A percentile compares a stretch with the other conserved stretches of the same genome.
These are phyloP conservation scores for Dicrostonyx torquatus DNA, from an alignment of 2,797 vertebrate species.

Conservation along the genomic window DNA sequence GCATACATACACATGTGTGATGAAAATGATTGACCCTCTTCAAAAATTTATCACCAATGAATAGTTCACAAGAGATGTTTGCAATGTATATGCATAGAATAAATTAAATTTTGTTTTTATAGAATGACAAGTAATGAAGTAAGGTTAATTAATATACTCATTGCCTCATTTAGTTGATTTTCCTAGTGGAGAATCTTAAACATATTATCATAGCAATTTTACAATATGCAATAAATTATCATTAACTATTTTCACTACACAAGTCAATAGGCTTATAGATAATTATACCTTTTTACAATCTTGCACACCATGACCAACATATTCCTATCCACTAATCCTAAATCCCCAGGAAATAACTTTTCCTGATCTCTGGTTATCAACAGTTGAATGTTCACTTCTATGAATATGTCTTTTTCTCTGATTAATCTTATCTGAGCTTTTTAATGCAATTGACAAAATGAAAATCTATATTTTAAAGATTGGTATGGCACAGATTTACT, in stretches of 20 bases:
- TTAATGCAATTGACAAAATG: not conserved
- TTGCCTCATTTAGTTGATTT: not conserved
- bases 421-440: not conserved
- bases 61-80: not conserved
- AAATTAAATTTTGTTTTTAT: not conserved
- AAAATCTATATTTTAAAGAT: not conserved
- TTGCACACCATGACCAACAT: fast-evolving
- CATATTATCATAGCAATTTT: not conserved
- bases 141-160: not conserved
- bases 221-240: not conserved
- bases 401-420: not conserved
- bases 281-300: not conserved
- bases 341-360: fast-evolving
- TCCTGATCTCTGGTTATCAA: not conserved
- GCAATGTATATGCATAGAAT: not conserved
- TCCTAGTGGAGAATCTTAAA: not conserved
- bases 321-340: not conserved
- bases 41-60: not conserved
- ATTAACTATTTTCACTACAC: not conserved
- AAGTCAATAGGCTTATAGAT: not conserved
- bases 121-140: not conserved
- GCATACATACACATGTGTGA: too few relatives aligned
- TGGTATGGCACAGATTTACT: not conserved
- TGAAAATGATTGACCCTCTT: too few relatives aligned
- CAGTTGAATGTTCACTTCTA: not conserved